phyloP scores from a whole-genome alignment of 2,888 invertebrate genomes.

The Troides oblongomaculatus region DNA sequence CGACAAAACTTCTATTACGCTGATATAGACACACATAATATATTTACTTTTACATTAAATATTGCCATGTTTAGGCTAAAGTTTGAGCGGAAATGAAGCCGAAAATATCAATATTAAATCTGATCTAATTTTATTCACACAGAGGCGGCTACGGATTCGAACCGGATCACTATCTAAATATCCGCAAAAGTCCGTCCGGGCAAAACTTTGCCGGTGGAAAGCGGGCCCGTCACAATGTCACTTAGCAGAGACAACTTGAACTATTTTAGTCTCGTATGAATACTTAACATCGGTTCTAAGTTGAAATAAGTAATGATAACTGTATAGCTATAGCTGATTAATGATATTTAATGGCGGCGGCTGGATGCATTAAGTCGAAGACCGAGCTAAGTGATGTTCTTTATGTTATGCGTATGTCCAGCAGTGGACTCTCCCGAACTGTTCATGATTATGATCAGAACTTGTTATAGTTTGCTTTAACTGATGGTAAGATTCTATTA shows the following conservation, averaged over 20 bases:
- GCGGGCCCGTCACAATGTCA: slow-evolving; percentile 39
- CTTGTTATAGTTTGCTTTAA: no score
- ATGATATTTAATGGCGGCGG: no score
- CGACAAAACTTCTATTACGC: no score
- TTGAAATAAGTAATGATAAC: background rate
- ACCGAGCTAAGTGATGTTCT: no score
- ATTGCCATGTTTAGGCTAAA: background rate
- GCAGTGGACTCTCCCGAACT: no score
- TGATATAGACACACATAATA: no score
- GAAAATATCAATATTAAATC: background rate
- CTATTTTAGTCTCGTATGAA: slow-evolving; percentile 35
- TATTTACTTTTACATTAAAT: background rate
- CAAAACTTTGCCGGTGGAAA: slow-evolving; percentile 34
- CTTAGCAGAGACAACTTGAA: slow-evolving; percentile 31
- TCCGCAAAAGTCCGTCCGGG: slow-evolving; percentile 23
- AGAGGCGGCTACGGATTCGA: background rate
- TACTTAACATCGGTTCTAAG: slow-evolving; percentile 29
- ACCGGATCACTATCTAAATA: slow-evolving; percentile 13
- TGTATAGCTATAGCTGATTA: background rate
- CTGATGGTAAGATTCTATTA: no score
- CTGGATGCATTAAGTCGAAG: no score
- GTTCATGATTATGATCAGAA: no score
- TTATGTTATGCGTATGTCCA: no score
- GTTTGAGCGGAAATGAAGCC: background rate
- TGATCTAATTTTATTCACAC: slow-evolving; percentile 1